Evolutionary conservation across 64 coral and sea anemone species (phyloP).

Genomic region (Stylophora pistillata): DNA sequence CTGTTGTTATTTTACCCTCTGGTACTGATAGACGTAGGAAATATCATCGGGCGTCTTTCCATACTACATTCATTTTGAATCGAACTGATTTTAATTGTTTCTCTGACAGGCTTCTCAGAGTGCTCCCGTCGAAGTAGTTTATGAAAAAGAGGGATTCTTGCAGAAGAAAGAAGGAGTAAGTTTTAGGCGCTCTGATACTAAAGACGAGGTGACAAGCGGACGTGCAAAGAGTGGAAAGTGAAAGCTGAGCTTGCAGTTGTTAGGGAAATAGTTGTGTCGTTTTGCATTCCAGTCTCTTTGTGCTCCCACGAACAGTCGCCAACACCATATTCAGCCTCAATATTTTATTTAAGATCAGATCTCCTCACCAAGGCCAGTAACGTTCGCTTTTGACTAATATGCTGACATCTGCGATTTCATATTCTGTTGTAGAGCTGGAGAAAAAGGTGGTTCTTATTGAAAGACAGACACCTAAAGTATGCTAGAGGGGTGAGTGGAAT

Average conservation of each 20-base stretch:
- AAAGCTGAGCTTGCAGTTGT: background rate
- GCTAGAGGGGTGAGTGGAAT: slow-evolving; percentile 62
- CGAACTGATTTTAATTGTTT: background rate
- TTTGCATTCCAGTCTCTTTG: too few relatives aligned
- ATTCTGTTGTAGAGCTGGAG: slow-evolving; percentile 48
- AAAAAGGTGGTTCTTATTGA: slow-evolving; percentile 81
- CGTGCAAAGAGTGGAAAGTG: background rate
- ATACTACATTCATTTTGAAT: background rate
- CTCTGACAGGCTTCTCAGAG: background rate
- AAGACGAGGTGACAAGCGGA: background rate
- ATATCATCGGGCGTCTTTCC: too few relatives aligned
- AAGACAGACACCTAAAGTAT: slow-evolving; percentile 84
- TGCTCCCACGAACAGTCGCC: too few relatives aligned
- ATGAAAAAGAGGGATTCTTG: slow-evolving; percentile 85
- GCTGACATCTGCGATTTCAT: background rate
- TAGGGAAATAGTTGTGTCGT: too few relatives aligned
- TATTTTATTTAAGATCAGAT: background rate
- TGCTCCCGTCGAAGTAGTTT: slow-evolving; percentile 46
- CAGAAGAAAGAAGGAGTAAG: slow-evolving; percentile 72
- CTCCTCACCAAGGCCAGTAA: too few relatives aligned
- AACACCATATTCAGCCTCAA: too few relatives aligned
- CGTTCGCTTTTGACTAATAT: too few relatives aligned
- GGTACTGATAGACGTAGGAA: too few relatives aligned
- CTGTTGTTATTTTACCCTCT: too few relatives aligned
- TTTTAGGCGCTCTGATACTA: background rate